These are phyloP conservation scores for Megalurothrips usitatus DNA, from an alignment of 2,888 invertebrate genomes.

Conservation along the genomic window DNA sequence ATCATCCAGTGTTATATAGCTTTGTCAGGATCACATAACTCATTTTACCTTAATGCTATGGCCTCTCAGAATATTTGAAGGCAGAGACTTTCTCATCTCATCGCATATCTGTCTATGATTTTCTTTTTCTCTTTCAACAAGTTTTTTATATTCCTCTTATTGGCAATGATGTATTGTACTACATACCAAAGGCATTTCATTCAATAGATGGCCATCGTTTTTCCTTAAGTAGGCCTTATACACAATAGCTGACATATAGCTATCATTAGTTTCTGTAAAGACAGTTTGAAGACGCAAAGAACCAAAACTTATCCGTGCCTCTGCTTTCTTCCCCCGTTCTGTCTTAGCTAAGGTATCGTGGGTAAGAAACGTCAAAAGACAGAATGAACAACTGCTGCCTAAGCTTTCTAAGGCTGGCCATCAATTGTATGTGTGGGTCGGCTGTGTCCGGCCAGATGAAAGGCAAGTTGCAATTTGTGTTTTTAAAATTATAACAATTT, in stretches of 20 bases:
- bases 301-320: slow-evolving; percentile 34
- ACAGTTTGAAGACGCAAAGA: slow-evolving; percentile 28
- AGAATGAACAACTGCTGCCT: slow-evolving; percentile 19
- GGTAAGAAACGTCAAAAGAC: slow-evolving; percentile 33
- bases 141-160: too few species aligned
- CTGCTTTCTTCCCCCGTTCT: slow-evolving; percentile 40
- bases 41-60: background rate
- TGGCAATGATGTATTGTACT: too few species aligned
- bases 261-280: background rate
- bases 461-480: slow-evolving; percentile 24
- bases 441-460: slow-evolving; percentile 22
- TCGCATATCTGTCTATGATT: background rate
- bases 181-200: too few species aligned
- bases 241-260: background rate
- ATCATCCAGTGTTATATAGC: too few species aligned
- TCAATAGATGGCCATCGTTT: background rate
- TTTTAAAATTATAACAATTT: slow-evolving; percentile 22
- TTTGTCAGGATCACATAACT: too few species aligned
- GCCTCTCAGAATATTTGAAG: background rate
- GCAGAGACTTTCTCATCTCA: background rate
- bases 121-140: background rate
- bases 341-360: slow-evolving; percentile 41
- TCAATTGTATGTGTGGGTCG: slow-evolving; percentile 22
- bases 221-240: background rate
- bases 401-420: slow-evolving; percentile 22